Evolutionary conservation across 2,113 vertebrate species (phyloP).

Genomic region (Pteropus alecto): DNA sequence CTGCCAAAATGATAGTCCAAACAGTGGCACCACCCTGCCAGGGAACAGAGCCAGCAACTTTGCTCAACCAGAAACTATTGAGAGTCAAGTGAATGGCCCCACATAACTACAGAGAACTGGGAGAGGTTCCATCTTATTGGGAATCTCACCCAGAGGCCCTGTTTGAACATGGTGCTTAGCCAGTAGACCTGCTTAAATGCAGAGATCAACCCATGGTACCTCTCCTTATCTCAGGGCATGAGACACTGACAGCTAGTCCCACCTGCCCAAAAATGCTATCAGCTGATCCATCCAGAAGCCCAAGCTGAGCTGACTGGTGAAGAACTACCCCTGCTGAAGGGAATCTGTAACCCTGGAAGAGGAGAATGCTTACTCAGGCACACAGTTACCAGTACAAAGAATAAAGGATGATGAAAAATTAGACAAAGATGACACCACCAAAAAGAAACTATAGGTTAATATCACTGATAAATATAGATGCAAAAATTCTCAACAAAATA

Average conservation of each 20-base stretch:
- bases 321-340: neutral
- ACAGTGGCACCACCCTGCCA: neutral
- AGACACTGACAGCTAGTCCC: too few relatives aligned
- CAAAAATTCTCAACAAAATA: neutral
- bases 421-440: too few relatives aligned
- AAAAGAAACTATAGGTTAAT: neutral
- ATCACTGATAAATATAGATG: neutral
- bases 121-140: neutral
- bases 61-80: neutral
- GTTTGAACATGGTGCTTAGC: neutral
- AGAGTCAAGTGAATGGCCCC: neutral
- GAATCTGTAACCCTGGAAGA: neutral
- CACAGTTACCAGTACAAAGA: neutral
- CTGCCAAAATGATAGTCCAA: neutral
- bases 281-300: neutral
- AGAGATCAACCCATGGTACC: neutral
- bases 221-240: neutral
- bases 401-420: neutral
- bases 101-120: neutral
- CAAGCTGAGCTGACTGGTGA: neutral
- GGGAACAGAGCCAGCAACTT: neutral
- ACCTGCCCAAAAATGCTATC: neutral
- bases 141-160: too few relatives aligned
- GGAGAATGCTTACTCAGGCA: neutral
- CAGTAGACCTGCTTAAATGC: neutral